These are phyloP conservation scores for Himalopsyche kuldschensis DNA, from an alignment of 2,888 invertebrate genomes.

Conservation along the genomic window DNA sequence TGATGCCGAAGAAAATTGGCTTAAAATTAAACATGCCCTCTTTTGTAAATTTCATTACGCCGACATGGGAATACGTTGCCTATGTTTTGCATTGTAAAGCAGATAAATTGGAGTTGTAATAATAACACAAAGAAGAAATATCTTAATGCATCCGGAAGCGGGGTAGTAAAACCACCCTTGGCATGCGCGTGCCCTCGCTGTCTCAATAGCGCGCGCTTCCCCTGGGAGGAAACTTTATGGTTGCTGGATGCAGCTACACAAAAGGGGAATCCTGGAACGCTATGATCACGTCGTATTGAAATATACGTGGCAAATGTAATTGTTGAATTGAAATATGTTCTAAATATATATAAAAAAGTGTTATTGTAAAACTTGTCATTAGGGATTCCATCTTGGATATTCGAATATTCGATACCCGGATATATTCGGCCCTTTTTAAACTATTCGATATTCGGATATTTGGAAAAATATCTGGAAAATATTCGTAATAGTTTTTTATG, in stretches of 20 bases:
- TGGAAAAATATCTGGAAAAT: no score
- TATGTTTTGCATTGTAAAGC: neutral
- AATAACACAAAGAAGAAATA: neutral
- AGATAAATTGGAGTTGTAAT: neutral
- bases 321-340: no score
- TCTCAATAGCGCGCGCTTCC: neutral
- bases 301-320: neutral
- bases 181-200: neutral
- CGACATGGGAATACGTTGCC: neutral
- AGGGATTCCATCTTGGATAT: no score
- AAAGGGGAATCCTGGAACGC: neutral
- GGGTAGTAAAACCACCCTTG: neutral
- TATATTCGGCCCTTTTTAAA: no score
- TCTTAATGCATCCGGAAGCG: conserved; percentile 4
- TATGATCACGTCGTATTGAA: neutral
- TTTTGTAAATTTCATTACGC: neutral
- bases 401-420: no score
- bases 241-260: neutral
- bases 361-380: no score
- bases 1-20: neutral
- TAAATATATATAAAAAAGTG: no score
- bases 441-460: no score
- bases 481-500: no score
- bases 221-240: neutral
- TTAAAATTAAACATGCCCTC: neutral